Conservation (phyloP, 2,888 invertebrate genomes). For the Adelphocoris suturalis region DNA sequence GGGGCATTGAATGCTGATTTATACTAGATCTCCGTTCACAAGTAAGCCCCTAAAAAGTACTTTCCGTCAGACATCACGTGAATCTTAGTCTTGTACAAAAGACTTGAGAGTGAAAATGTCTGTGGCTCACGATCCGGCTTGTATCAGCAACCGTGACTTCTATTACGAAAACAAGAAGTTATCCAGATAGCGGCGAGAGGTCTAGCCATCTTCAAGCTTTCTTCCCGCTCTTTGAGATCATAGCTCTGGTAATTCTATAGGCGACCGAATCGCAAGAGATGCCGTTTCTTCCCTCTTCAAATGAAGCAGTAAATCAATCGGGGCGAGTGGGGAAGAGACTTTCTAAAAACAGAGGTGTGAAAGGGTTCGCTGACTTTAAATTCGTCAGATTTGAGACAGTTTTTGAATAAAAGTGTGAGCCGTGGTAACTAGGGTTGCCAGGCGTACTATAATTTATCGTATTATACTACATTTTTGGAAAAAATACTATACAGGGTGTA, state of each 20-base stretch:
- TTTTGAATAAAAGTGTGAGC: no score
- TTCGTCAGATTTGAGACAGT: no score
- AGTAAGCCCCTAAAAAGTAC: no score
- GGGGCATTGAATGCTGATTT: no score
- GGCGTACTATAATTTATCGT: no score
- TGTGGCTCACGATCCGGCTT: neutral
- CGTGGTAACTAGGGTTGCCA: no score
- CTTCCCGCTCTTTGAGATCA: neutral
- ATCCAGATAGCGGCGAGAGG: neutral
- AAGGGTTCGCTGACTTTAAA: neutral
- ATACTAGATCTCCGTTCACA: no score
- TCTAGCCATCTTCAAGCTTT: slow-evolving; percentile 12
- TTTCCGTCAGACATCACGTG: no score
- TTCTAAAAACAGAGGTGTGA: neutral
- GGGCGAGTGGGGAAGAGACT: neutral
- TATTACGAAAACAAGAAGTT: slow-evolving; percentile 13
- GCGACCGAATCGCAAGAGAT: neutral
- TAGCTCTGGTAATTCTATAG: neutral
- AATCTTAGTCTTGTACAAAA: neutral
- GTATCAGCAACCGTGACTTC: neutral
- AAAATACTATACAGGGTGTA: no score
- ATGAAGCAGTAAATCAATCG: neutral
- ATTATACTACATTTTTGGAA: no score
- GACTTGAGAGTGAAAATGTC: neutral
- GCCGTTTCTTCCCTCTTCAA: neutral